phyloP scores from a whole-genome alignment of 2,797 vertebrate genomes.

The Holocentrus rufus region DNA sequence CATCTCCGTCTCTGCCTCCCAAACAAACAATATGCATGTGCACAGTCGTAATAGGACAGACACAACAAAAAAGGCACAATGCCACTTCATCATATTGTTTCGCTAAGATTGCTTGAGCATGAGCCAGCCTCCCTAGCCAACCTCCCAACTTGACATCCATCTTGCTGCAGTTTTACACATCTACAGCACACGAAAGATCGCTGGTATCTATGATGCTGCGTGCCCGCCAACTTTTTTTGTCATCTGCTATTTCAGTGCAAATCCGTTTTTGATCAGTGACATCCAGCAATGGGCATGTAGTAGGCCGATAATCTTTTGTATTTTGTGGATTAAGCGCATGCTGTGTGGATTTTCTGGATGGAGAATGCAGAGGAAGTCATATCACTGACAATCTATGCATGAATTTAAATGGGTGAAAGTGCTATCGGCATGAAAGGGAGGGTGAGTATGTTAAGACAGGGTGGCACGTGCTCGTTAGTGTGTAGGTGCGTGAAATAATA shows the following conservation, averaged over 20 bases:
- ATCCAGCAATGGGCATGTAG: conserved; percentile 48
- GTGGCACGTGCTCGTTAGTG: conserved; percentile 6
- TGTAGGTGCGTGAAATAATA: neutral
- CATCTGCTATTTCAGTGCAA: conserved; percentile 42
- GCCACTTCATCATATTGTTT: conserved; percentile 15
- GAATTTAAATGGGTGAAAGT: conserved; percentile 31
- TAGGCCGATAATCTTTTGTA: conserved; percentile 69
- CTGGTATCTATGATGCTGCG: conserved; percentile 5
- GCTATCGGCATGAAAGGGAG: neutral
- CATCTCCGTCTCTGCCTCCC: conserved; percentile 33
- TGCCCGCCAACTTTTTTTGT: conserved; percentile 23
- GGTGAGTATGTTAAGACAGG: conserved; percentile 14
- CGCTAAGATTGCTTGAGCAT: conserved; percentile 22
- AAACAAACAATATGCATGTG: conserved; percentile 47
- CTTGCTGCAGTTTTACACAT: conserved; percentile 17
- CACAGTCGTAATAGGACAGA: conserved; percentile 35
- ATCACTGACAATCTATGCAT: conserved; percentile 58
- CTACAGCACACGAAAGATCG: neutral
- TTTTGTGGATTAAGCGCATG: conserved; percentile 64
- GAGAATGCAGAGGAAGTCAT: conserved; percentile 13
- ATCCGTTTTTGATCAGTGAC: conserved; percentile 60
- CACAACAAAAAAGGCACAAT: conserved; percentile 24
- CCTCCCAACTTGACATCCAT: conserved; percentile 11
- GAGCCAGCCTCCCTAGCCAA: conserved; percentile 13
- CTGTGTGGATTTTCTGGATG: conserved; percentile 66